Percentiles rank a stretch among this genome's conserved stretches.
Conservation (phyloP, 2,113 vertebrate genomes). For the Petromus typicus region DNA sequence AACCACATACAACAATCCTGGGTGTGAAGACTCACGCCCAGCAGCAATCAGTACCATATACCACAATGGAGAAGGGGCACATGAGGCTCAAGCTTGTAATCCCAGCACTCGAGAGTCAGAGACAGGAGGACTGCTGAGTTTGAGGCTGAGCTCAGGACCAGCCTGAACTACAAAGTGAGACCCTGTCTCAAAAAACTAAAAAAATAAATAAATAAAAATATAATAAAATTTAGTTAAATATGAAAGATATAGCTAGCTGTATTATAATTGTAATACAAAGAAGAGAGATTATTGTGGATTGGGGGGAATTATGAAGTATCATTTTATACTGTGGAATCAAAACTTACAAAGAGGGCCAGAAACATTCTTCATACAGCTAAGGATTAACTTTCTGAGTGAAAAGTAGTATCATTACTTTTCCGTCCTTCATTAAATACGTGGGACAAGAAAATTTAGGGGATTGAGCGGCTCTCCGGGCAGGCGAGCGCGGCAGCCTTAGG, state of each 20-base stretch:
- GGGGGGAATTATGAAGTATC: slow-evolving; percentile 49
- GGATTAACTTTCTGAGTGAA: slow-evolving; percentile 76
- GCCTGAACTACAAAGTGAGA: too few species aligned
- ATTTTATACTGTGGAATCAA: slow-evolving; percentile 63
- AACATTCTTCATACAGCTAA: slow-evolving; percentile 57
- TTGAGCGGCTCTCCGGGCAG: slow-evolving; percentile 78
- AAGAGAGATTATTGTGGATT: not conserved
- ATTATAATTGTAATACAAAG: not conserved
- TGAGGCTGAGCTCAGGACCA: too few species aligned
- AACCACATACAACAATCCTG: too few species aligned
- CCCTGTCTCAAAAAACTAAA: too few species aligned
- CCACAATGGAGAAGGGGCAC: too few species aligned
- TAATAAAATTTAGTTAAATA: slow-evolving; percentile 51
- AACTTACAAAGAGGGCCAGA: slow-evolving; percentile 67
- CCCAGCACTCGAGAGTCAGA: too few species aligned
- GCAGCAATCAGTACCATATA: too few species aligned
- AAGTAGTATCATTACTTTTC: slow-evolving; percentile 65
- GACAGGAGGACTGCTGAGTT: too few species aligned
- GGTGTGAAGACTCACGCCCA: too few species aligned
- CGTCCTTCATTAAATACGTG: slow-evolving; percentile 74
- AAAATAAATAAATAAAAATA: too few species aligned
- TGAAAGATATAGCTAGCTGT: not conserved
- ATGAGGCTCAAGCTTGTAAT: too few species aligned
- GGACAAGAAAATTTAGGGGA: slow-evolving; percentile 74
- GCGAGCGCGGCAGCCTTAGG: slow-evolving; percentile 65